phyloP scores from a whole-genome alignment of 2,888 invertebrate species.

The Hypomecis punctinalis region DNA sequence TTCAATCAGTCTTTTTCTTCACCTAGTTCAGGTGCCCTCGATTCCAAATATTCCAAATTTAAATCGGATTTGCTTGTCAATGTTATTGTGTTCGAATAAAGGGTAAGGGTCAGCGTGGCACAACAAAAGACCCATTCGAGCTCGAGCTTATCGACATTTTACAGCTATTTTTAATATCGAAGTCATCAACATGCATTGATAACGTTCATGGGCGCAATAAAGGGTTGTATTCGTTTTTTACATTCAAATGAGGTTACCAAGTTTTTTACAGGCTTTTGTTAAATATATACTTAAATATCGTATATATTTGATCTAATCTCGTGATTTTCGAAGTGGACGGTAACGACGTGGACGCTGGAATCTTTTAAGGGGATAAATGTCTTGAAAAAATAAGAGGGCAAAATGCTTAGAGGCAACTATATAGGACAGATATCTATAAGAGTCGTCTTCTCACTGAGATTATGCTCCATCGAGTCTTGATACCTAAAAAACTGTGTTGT shows the following conservation, averaged over 20 bases:
- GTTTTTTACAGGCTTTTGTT: not conserved
- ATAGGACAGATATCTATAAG: too few relatives aligned
- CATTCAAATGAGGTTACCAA: conserved; percentile 29
- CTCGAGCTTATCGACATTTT: conserved; percentile 68
- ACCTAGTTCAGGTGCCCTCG: conserved; percentile 79
- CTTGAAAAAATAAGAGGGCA: too few relatives aligned
- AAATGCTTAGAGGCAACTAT: too few relatives aligned
- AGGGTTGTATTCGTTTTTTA: conserved; percentile 55
- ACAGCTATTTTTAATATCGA: conserved; percentile 66
- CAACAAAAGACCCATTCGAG: conserved; percentile 58
- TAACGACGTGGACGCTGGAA: too few relatives aligned
- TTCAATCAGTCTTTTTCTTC: conserved; percentile 74
- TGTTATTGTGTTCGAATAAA: conserved; percentile 67
- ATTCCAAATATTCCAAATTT: conserved; percentile 72
- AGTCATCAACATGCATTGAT: conserved; percentile 64
- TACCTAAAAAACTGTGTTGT: too few relatives aligned
- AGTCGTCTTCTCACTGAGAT: too few relatives aligned
- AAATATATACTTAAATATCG: too few relatives aligned
- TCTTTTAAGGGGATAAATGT: too few relatives aligned
- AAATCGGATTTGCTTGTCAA: conserved; percentile 77
- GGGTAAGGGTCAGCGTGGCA: conserved; percentile 65
- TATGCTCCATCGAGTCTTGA: too few relatives aligned
- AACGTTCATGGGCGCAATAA: conserved; percentile 66
- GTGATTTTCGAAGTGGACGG: too few relatives aligned
- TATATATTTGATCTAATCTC: too few relatives aligned